Percentiles rank a stretch among this genome's conserved stretches.
Evolutionary conservation across 2,888 invertebrate species (phyloP).

Genomic region (Cotesia congregata): DNA sequence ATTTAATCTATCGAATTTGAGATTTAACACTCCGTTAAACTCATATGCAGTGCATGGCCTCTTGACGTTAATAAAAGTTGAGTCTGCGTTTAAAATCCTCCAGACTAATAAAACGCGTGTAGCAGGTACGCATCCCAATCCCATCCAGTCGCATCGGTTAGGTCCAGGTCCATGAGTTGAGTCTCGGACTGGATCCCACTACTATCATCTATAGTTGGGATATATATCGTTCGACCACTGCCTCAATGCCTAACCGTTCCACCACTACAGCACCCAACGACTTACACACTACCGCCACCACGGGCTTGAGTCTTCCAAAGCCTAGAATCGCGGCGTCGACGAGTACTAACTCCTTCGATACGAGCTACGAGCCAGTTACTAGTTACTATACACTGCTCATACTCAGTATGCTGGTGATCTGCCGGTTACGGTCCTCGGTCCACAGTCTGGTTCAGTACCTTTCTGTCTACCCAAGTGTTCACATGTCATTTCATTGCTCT

Average conservation of each 20-base stretch:
- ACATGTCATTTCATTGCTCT: conserved; percentile 47
- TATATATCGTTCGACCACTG: not conserved
- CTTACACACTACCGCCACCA: conserved; percentile 15
- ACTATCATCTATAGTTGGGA: not conserved
- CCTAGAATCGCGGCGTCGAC: conserved; percentile 49
- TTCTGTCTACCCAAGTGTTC: conserved; percentile 65
- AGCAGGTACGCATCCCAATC: no score
- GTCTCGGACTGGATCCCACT: not conserved
- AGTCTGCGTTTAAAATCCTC: no score
- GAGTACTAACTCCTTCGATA: conserved; percentile 34
- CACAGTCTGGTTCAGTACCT: conserved; percentile 62
- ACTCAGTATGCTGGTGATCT: conserved; percentile 50
- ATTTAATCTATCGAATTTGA: no score
- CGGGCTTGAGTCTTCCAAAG: conserved; percentile 37
- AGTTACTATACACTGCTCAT: conserved; percentile 36
- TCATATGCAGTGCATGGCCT: no score
- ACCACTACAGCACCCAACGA: not conserved
- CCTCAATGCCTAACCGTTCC: not conserved
- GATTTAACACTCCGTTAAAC: no score
- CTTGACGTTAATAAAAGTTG: no score
- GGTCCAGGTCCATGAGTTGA: not conserved
- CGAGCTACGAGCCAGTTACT: conserved; percentile 48
- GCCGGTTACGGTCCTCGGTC: conserved; percentile 50
- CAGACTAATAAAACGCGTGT: no score
- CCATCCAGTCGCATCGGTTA: not conserved